Percentiles rank a stretch among this genome's conserved stretches.
Conservation (phyloP, 37 sponge, comb jelly and placozoan genomes). For the Tethya wilhelma region DNA sequence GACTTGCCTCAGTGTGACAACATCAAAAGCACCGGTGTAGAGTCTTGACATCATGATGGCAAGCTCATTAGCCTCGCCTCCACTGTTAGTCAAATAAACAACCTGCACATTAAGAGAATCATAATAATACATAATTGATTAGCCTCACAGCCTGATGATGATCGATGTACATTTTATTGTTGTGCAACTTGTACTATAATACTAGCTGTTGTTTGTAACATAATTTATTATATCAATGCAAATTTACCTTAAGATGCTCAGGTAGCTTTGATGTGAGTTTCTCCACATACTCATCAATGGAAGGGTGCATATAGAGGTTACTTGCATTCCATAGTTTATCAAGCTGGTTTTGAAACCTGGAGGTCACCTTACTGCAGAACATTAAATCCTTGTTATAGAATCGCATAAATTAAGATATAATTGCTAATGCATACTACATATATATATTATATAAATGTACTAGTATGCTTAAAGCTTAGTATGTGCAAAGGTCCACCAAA, state of each 20-base stretch:
- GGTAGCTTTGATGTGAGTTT: slow-evolving; percentile 82
- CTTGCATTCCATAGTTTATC: slow-evolving; percentile 88
- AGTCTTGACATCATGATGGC: slow-evolving; percentile 91
- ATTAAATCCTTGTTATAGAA: neutral
- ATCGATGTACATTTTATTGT: no score
- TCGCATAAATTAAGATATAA: no score
- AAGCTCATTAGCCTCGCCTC: slow-evolving; percentile 96
- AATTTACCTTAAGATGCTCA: slow-evolving; percentile 72
- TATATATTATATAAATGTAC: no score
- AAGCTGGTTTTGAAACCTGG: slow-evolving; percentile 60
- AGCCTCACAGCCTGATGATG: no score
- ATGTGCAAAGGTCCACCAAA: neutral
- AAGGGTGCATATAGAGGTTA: slow-evolving; percentile 86
- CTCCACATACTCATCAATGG: slow-evolving; percentile 82
- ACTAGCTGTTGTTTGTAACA: no score
- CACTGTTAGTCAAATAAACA: slow-evolving; percentile 95
- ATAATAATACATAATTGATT: no score
- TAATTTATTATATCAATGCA: no score
- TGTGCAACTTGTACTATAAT: no score
- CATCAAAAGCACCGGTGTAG: slow-evolving; percentile 87
- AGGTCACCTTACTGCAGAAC: slow-evolving; percentile 64
- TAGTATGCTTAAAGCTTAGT: no score
- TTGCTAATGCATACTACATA: no score
- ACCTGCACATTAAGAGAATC: slow-evolving; percentile 64
- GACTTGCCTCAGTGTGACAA: slow-evolving; percentile 79